Conservation (phyloP, 2,888 invertebrate species). For the Ormyrus rosae region DNA sequence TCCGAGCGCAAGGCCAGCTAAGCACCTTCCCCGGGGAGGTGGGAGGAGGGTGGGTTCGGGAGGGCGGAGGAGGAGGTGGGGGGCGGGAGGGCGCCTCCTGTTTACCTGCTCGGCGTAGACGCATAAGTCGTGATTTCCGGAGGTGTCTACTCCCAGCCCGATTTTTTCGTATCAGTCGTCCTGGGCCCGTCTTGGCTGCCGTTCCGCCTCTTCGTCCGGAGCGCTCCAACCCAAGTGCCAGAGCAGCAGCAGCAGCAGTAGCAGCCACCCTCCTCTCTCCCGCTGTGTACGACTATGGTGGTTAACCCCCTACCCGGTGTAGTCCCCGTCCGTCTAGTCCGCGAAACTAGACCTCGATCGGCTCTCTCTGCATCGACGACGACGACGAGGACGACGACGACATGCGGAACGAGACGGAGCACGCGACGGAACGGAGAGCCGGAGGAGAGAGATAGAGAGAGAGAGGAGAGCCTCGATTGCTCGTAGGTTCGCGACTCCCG, state of each 20-base stretch:
- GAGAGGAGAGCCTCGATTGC: conserved; percentile 18
- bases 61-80: too few relatives aligned
- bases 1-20: too few relatives aligned
- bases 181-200: conserved; percentile 27
- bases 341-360: neutral
- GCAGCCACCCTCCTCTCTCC: too few relatives aligned
- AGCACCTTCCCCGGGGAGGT: too few relatives aligned
- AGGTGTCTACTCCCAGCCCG: conserved; percentile 62
- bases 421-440: neutral
- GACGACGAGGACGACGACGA: neutral
- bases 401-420: neutral
- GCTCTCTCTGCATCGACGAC: neutral
- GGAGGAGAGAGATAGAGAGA: conserved; percentile 7
- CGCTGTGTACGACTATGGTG: too few relatives aligned
- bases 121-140: conserved; percentile 75
- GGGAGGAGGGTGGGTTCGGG: too few relatives aligned
- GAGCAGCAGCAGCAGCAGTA: neutral
- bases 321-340: too few relatives aligned
- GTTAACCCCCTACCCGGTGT: too few relatives aligned
- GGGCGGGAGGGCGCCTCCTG: too few relatives aligned
- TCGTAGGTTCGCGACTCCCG: conserved; percentile 44
- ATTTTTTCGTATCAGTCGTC: conserved; percentile 43
- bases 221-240: neutral
- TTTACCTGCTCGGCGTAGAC: conserved; percentile 75
- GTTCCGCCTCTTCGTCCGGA: conserved; percentile 1